These are phyloP conservation scores for Lobophora halterata DNA, from an alignment of 2,888 invertebrate genomes.

Conservation along the genomic window DNA sequence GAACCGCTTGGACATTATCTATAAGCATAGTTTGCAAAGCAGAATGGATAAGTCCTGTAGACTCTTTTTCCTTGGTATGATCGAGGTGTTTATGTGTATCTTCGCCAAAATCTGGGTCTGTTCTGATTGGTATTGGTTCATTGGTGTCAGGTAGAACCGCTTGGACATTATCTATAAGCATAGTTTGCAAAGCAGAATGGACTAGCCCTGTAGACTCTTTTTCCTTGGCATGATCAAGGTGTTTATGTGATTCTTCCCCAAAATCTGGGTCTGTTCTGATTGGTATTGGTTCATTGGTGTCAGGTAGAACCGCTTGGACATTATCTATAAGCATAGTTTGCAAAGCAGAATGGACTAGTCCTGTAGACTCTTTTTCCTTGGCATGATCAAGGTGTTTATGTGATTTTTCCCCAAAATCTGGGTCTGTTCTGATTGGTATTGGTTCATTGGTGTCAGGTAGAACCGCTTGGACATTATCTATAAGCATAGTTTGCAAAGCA, in stretches of 20 bases:
- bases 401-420: conserved; percentile 1
- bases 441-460: conserved; percentile 31
- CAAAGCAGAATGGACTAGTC: conserved; percentile 67
- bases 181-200: conserved; percentile 23
- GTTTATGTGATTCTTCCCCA: conserved; percentile 3
- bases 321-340: conserved; percentile 76
- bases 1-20: conserved; percentile 61
- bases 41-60: conserved; percentile 21
- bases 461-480: conserved; percentile 65
- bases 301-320: conserved; percentile 29
- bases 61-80: conserved; percentile 6
- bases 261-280: conserved; percentile 5
- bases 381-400: conserved; percentile 4
- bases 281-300: conserved; percentile 13
- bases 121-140: conserved; percentile 17
- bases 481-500: conserved; percentile 73
- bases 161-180: conserved; percentile 31
- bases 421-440: conserved; percentile 15
- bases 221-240: too few relatives aligned
- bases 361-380: conserved; percentile 28
- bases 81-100: conserved; percentile 3
- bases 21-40: conserved; percentile 72
- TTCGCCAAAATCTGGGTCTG: conserved; percentile 4
- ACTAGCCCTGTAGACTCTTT: conserved; percentile 20
- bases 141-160: conserved; percentile 23